Evolutionary conservation across 2,113 vertebrate genomes (phyloP).

Genomic region (Corvus cornix): DNA sequence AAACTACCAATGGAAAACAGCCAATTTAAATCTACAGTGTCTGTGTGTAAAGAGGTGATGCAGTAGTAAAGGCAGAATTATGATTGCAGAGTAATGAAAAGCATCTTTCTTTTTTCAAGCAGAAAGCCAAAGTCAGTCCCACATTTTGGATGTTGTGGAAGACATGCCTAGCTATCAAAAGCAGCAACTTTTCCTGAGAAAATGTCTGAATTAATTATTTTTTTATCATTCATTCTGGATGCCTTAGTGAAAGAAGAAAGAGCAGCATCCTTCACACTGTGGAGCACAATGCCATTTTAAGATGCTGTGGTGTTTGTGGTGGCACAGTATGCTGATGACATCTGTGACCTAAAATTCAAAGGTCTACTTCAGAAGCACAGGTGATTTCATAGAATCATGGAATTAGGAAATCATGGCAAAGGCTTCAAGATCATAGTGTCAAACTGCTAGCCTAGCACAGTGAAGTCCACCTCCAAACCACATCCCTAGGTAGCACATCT

Average conservation of each 20-base stretch:
- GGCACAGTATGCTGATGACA: background rate
- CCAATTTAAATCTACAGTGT: background rate
- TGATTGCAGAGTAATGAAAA: background rate
- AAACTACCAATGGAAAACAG: background rate
- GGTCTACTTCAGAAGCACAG: background rate
- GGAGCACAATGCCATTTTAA: background rate
- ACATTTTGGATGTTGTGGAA: background rate
- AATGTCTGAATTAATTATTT: background rate
- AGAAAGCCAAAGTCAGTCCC: background rate
- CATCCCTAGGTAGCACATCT: background rate
- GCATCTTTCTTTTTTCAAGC: background rate
- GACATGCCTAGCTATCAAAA: background rate
- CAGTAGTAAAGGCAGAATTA: background rate
- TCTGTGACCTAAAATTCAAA: background rate
- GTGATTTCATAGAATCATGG: background rate
- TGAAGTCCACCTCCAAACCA: background rate
- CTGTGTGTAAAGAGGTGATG: background rate
- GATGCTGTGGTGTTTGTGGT: background rate
- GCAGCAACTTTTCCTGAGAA: background rate
- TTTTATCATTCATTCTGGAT: background rate
- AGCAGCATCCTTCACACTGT: background rate
- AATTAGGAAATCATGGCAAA: background rate
- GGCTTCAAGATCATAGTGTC: background rate
- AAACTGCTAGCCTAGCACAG: background rate
- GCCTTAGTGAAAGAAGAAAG: background rate